phyloP scores from a whole-genome alignment of 2,888 invertebrate species.

The Harpalus rubripes region DNA sequence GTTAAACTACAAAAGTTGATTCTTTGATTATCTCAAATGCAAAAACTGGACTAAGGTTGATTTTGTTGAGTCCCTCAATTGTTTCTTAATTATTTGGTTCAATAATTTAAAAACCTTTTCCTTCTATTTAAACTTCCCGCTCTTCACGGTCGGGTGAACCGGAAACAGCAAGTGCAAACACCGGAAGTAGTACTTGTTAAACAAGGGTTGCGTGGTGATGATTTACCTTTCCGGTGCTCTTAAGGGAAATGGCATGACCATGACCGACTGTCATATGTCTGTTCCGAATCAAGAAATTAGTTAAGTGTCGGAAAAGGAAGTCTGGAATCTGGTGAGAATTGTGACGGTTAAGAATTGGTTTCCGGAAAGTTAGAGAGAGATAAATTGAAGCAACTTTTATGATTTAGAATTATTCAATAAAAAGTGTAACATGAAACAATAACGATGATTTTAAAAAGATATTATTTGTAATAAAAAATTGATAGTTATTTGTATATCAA shows the following conservation, averaged over 20 bases:
- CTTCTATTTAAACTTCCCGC: not conserved
- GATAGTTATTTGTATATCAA: no score
- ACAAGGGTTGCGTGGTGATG: not conserved
- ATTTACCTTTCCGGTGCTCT: not conserved
- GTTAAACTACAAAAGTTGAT: no score
- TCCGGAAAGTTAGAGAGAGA: not conserved
- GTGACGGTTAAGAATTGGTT: not conserved
- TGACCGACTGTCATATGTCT: slow-evolving; percentile 7
- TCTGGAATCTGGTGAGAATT: not conserved
- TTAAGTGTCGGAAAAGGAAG: not conserved
- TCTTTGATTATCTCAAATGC: no score
- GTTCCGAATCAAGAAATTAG: not conserved
- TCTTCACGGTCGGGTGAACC: not conserved
- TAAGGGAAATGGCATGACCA: slow-evolving; percentile 3
- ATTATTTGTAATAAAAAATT: no score
- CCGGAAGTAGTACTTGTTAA: not conserved
- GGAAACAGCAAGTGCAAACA: not conserved
- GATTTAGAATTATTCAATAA: no score
- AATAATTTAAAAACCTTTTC: no score
- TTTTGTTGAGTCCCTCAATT: no score
- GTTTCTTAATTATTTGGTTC: not conserved
- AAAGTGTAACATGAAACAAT: no score
- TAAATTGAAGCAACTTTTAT: not conserved
- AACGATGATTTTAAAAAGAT: no score
- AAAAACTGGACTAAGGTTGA: no score